Conservation (phyloP, 2,888 invertebrate genomes). For the Bimastos eiseni region DNA sequence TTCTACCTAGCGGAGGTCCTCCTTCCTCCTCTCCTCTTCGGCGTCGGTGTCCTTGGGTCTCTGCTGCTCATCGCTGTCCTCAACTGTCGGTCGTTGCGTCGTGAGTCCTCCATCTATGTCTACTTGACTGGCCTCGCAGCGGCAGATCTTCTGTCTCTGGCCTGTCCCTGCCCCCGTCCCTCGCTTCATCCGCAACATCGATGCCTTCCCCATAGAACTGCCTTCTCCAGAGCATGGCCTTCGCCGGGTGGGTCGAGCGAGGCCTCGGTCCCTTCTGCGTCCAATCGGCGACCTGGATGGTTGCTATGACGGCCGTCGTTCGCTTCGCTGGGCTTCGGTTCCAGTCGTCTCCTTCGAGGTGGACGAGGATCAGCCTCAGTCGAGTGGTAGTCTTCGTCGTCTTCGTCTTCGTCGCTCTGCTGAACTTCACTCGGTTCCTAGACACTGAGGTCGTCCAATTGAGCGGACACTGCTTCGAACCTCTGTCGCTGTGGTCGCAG, state of each 20-base stretch:
- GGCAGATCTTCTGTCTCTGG: conserved; percentile 36
- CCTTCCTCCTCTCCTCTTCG: conserved; percentile 38
- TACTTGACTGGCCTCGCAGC: conserved; percentile 41
- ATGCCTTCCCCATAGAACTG: conserved; percentile 27
- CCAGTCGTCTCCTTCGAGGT: conserved; percentile 2
- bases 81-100: conserved; percentile 34
- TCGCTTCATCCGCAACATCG: conserved; percentile 30
- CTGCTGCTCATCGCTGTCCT: conserved; percentile 33
- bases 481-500: conserved; percentile 33
- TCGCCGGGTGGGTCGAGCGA: conserved; percentile 23
- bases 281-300: conserved; percentile 35
- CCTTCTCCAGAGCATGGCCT: conserved; percentile 34
- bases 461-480: conserved; percentile 33
- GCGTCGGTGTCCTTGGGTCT: conserved; percentile 39
- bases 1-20: conserved; percentile 34
- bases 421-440: conserved; percentile 42
- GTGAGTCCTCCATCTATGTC: conserved; percentile 38
- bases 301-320: conserved; percentile 21
- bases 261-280: conserved; percentile 28
- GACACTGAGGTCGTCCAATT: conserved; percentile 34
- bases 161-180: conserved; percentile 29
- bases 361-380: conserved; percentile 38
- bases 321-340: not conserved
- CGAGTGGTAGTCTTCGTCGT: conserved; percentile 38
- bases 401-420: conserved; percentile 31